phyloP scores from a whole-genome alignment of 2,888 invertebrate species.

The Yponomeuta sedellus region DNA sequence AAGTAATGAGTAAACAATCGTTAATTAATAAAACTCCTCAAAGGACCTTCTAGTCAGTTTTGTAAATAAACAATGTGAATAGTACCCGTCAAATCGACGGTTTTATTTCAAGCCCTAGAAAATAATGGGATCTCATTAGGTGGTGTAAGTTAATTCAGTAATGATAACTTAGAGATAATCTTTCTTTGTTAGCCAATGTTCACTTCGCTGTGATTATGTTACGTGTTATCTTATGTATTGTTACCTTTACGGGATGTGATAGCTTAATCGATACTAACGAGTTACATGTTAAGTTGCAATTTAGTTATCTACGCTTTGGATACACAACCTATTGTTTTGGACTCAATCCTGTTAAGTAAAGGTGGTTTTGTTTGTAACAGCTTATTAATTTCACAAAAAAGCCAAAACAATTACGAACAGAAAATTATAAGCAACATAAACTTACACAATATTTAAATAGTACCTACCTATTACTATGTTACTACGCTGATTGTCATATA shows the following conservation, averaged over 20 bases:
- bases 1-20: slow-evolving; percentile 8
- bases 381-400: slow-evolving; percentile 32
- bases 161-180: slow-evolving; percentile 69
- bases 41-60: slow-evolving; percentile 70
- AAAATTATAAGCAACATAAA: slow-evolving; percentile 34
- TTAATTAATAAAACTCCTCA: slow-evolving; percentile 43
- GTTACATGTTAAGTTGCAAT: slow-evolving; percentile 63
- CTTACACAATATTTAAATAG: slow-evolving; percentile 60
- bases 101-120: slow-evolving; percentile 62
- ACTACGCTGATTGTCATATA: slow-evolving; percentile 75
- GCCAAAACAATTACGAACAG: slow-evolving; percentile 25
- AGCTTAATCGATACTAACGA: slow-evolving; percentile 53
- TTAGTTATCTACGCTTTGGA: slow-evolving; percentile 48
- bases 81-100: slow-evolving; percentile 64
- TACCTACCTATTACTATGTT: slow-evolving; percentile 70
- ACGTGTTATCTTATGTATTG: slow-evolving; percentile 71
- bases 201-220: slow-evolving; percentile 74
- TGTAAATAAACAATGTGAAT: slow-evolving; percentile 74
- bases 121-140: slow-evolving; percentile 73
- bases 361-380: slow-evolving; percentile 29
- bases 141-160: slow-evolving; percentile 72
- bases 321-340: slow-evolving; percentile 42
- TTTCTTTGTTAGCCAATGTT: slow-evolving; percentile 76
- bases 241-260: slow-evolving; percentile 68
- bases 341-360: slow-evolving; percentile 20